phyloP scores from a whole-genome alignment of 2,113 vertebrate genomes.

The Lepus europaeus region DNA sequence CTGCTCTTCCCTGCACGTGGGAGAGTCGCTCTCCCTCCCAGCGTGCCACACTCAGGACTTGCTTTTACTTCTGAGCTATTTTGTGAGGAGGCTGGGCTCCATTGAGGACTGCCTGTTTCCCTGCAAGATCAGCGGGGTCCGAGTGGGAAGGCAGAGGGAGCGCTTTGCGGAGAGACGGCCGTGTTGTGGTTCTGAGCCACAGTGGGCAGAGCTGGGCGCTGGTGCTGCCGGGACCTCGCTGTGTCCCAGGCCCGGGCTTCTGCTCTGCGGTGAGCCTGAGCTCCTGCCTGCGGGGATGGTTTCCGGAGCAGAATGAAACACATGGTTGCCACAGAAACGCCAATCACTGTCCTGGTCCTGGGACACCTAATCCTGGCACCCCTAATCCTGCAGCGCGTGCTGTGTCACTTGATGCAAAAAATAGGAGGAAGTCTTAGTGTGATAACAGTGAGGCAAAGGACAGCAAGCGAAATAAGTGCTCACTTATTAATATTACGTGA shows the following conservation, averaged over 20 bases:
- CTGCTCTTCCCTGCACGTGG: no score
- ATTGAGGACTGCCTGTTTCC: not conserved
- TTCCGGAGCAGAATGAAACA: conserved; percentile 21
- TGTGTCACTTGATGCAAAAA: not conserved
- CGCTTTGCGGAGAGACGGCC: not conserved
- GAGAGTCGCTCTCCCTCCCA: not conserved
- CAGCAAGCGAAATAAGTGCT: not conserved
- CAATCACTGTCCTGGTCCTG: not conserved
- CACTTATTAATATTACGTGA: not conserved
- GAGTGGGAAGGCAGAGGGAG: not conserved
- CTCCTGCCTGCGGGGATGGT: not conserved
- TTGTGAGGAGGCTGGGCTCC: conserved; percentile 4
- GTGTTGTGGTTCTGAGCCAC: not conserved
- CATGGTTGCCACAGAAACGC: not conserved
- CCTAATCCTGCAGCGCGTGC: not conserved
- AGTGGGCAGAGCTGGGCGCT: not conserved
- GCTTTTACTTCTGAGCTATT: conserved; percentile 20
- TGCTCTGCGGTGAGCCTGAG: not conserved
- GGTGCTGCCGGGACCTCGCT: accelerated
- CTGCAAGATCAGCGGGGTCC: not conserved
- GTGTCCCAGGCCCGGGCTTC: not conserved
- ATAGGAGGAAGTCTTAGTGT: not conserved
- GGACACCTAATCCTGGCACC: not conserved
- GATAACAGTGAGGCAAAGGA: not conserved
- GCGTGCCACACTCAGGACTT: not conserved